A percentile compares a stretch with the other conserved stretches of the same genome.
phyloP scores from a whole-genome alignment of 2,797 vertebrate species.

The Pempheris klunzingeri region DNA sequence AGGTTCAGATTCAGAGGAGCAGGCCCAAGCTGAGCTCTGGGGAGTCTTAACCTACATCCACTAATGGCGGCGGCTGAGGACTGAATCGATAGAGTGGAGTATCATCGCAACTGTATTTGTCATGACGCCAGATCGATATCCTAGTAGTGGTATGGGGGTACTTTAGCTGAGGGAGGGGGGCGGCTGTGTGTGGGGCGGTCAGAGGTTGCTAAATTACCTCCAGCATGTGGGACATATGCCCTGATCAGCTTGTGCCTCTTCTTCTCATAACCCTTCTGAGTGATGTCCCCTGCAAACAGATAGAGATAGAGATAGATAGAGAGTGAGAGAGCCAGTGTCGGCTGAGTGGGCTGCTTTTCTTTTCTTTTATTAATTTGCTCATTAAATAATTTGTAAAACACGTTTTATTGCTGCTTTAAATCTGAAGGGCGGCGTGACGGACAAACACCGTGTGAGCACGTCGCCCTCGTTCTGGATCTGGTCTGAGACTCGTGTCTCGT shows the following conservation, averaged over 20 bases:
- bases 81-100: constrained; percentile 53
- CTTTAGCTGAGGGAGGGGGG: constrained; percentile 8
- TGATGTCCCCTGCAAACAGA: constrained; percentile 94
- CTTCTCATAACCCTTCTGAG: constrained; percentile 98
- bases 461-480: not conserved
- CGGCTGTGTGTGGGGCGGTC: constrained; percentile 44
- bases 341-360: constrained; percentile 8
- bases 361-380: not conserved
- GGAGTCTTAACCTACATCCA: constrained; percentile 67
- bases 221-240: constrained; percentile 93
- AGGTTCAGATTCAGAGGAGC: constrained; percentile 57
- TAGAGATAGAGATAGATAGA: constrained; percentile 71
- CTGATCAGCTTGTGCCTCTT: constrained; percentile 97
- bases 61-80: constrained; percentile 56
- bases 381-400: not conserved
- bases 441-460: not conserved
- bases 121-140: constrained; percentile 48
- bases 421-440: not conserved
- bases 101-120: constrained; percentile 46
- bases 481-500: not conserved
- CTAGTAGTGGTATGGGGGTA: constrained; percentile 34
- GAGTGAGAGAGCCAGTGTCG: constrained; percentile 69
- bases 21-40: constrained; percentile 78
- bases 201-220: constrained; percentile 88
- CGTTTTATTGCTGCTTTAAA: not conserved